Base-by-base conservation (phyloP, 2,888 invertebrate species). In the Patella caerulea region DNA sequence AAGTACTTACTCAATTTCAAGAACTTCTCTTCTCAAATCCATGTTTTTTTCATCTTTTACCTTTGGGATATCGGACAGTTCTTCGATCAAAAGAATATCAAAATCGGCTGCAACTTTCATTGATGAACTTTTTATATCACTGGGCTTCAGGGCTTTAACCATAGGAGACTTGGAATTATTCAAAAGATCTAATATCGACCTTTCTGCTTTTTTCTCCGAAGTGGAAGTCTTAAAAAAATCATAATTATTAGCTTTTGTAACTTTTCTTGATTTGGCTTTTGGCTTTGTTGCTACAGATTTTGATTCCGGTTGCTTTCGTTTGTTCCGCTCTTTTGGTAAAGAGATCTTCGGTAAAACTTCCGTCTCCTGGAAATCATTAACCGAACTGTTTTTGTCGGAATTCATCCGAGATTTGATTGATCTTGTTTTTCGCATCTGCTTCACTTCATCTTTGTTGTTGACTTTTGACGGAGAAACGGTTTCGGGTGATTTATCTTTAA, bases 41-140 rank as follows among this genome's bases (percentile, higher is more conserved):
- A 72, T 0, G 75, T 83, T 79, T 19, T 70, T 71, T 72, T 83
- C 83, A 75, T 76, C 73, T 54, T 81, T 81, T n/a, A 80, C 56
- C 29, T 54, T 76, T 9, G 79, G 78, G 72, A 75, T 34, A 45
- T 77, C 80, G 14, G 81, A 79, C 14, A 80, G 65, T 74, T 82
- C 78, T 73, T 78, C 74, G 14, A 79, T 78, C 55, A 79, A 69
- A 19, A 74, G 75, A 76, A 74, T 74, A 69, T 78, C 81, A 12
- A 80, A 52, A 59, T 80, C 72, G 4, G 17, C 74, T 7, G 71
- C 17, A 12, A 73, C 74, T 29, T 73, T 72, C 53, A 65, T 72
- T n/a, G 74, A 69, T 11, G 19, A 19, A 12, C 65, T 12, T 14
- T 65, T 24, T 0, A 65, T 65, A 65, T 65, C 65, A 65, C 65